phyloP scores from a whole-genome alignment of 2,113 vertebrate species.

The Seriola quinqueradiata region DNA sequence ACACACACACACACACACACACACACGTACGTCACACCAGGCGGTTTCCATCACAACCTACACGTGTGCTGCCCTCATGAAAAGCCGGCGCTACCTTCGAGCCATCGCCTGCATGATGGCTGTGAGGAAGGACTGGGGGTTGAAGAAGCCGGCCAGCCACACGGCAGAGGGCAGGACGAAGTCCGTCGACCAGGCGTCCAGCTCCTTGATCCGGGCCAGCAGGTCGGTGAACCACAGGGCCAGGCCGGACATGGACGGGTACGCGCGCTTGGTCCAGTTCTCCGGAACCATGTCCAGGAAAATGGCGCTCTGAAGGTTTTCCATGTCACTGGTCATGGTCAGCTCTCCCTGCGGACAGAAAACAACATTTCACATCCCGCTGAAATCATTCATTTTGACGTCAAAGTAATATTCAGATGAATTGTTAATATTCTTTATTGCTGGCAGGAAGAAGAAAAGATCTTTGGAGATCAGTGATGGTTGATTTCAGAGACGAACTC shows the following conservation, averaged over 20 bases:
- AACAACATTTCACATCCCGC: neutral
- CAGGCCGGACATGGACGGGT: constrained; percentile 90
- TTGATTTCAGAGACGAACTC: too few species aligned
- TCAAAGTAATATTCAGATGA: neutral
- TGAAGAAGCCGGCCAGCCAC: constrained; percentile 96
- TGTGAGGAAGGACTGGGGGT: constrained; percentile 94
- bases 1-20: neutral
- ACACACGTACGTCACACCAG: neutral
- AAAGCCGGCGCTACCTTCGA: constrained; percentile 69
- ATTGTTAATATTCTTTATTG: neutral
- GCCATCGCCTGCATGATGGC: constrained; percentile 95
- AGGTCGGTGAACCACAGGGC: constrained; percentile 92
- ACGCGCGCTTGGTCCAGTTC: constrained; percentile 89
- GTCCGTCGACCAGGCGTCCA: constrained; percentile 92
- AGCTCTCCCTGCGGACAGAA: constrained; percentile 88
- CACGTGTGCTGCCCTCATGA: neutral
- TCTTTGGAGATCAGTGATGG: too few species aligned
- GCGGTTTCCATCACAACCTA: neutral
- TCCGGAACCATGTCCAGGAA: constrained; percentile 91
- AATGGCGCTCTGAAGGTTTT: constrained; percentile 89
- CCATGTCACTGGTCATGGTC: constrained; percentile 95
- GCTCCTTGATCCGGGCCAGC: constrained; percentile 89
- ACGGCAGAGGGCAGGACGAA: constrained; percentile 89
- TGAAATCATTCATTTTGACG: neutral
- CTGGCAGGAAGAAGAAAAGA: too few species aligned